phyloP scores from a whole-genome alignment of 2,888 invertebrate genomes.

The Eupithecia inturbata region DNA sequence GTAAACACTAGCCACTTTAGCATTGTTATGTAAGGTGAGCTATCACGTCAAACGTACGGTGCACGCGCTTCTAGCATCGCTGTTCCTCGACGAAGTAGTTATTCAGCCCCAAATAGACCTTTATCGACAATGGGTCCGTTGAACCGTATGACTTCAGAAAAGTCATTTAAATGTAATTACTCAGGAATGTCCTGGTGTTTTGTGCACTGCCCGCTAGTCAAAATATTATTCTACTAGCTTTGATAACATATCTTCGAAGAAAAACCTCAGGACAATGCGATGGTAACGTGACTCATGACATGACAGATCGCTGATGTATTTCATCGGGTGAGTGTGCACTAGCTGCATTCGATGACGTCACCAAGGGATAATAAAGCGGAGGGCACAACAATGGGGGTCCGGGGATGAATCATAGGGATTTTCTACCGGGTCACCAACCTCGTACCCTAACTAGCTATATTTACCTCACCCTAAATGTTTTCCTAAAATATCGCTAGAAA shows the following conservation, averaged over 20 bases:
- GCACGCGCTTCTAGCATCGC: conserved; percentile 1
- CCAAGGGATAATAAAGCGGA: conserved; percentile 64
- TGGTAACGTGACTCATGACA: conserved; percentile 65
- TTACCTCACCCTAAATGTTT: conserved; percentile 62
- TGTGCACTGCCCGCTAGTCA: neutral
- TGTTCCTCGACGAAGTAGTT: conserved; percentile 19
- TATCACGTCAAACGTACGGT: neutral
- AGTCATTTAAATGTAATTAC: conserved; percentile 54
- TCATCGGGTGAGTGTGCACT: conserved; percentile 59
- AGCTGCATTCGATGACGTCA: conserved; percentile 77
- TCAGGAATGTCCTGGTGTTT: conserved; percentile 51
- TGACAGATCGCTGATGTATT: conserved; percentile 69
- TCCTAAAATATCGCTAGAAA: conserved; percentile 53
- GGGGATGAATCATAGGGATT: conserved; percentile 81
- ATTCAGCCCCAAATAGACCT: conserved; percentile 35
- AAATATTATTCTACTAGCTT: conserved; percentile 16
- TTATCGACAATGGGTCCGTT: conserved; percentile 54
- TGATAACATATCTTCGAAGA: conserved; percentile 50
- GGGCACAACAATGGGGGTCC: conserved; percentile 71
- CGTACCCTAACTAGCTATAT: conserved; percentile 69
- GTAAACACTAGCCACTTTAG: conserved; percentile 61
- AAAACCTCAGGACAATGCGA: conserved; percentile 53
- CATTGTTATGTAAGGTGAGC: conserved; percentile 31
- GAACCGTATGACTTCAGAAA: conserved; percentile 51
- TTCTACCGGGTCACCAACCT: conserved; percentile 75